Evolutionary conservation across 2,888 invertebrate genomes (phyloP).

Genomic region (Acleris cristana): DNA sequence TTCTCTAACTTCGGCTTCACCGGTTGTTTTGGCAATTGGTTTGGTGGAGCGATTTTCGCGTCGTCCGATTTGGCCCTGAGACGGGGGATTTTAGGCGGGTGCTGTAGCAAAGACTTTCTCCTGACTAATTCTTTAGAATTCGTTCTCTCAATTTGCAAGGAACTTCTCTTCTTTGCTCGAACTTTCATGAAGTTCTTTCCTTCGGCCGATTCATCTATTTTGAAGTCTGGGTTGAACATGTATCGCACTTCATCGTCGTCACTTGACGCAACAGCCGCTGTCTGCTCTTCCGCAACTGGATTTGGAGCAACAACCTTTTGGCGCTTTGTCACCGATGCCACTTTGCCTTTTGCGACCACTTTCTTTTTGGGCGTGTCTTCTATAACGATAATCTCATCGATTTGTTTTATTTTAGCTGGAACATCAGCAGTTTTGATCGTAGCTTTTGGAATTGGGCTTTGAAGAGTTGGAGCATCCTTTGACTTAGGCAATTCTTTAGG

Average conservation of each 20-base stretch:
- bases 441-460: conserved; percentile 23
- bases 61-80: conserved; percentile 64
- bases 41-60: conserved; percentile 42
- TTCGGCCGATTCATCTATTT: conserved; percentile 55
- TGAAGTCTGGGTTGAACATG: conserved; percentile 74
- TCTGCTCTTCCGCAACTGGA: conserved; percentile 43
- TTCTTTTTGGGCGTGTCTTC: conserved; percentile 62
- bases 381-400: conserved; percentile 41
- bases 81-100: conserved; percentile 69
- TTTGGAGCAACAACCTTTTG: conserved; percentile 50
- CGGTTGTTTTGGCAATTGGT: conserved; percentile 45
- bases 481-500: conserved; percentile 9
- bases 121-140: conserved; percentile 68
- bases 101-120: conserved; percentile 70
- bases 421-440: conserved; percentile 46
- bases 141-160: conserved; percentile 72
- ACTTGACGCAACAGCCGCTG: conserved; percentile 55
- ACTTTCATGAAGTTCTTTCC: conserved; percentile 69
- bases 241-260: conserved; percentile 76
- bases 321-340: conserved; percentile 56
- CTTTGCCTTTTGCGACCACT: conserved; percentile 52
- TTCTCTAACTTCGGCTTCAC: conserved; percentile 38
- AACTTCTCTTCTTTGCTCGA: conserved; percentile 68
- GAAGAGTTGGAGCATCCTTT: conserved; percentile 5
- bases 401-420: conserved; percentile 39